Evolutionary conservation across 2,888 invertebrate genomes (phyloP).

Genomic region (Prosopocoilus inquinatus): DNA sequence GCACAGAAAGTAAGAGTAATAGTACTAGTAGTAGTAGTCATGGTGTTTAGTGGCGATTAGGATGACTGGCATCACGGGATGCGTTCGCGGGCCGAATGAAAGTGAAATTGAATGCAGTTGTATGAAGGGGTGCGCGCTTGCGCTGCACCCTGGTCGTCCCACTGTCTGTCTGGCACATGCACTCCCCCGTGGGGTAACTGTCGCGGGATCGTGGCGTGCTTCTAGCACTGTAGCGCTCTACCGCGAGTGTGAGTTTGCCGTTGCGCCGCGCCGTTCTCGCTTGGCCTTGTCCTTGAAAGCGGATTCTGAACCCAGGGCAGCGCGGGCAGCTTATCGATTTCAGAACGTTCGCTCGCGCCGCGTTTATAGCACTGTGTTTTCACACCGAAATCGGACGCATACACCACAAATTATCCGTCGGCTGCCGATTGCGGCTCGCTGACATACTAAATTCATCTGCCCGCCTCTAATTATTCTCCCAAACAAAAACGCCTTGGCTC

Average conservation of each 20-base stretch:
- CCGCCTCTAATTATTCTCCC: too few species aligned
- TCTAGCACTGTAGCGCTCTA: conserved; percentile 20
- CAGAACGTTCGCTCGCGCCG: conserved; percentile 34
- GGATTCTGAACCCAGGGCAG: conserved; percentile 49
- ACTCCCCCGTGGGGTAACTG: conserved; percentile 43
- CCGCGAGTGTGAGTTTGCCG: conserved; percentile 34
- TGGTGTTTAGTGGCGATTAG: conserved; percentile 1
- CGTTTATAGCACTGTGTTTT: conserved; percentile 22
- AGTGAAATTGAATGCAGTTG: conserved; percentile 51
- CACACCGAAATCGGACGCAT: conserved; percentile 23
- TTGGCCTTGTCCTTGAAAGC: conserved; percentile 61
- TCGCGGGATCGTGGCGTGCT: conserved; percentile 6
- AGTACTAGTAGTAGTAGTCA: conserved; percentile 23
- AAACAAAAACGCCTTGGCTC: too few species aligned
- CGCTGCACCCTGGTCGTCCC: conserved; percentile 44
- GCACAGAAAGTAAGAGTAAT: conserved; percentile 24
- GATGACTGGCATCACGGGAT: conserved; percentile 48
- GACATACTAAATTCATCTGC: too few species aligned
- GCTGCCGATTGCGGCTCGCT: not conserved
- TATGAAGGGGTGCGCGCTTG: conserved; percentile 30
- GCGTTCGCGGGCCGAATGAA: conserved; percentile 45
- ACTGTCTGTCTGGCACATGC: conserved; percentile 61
- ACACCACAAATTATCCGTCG: conserved; percentile 8
- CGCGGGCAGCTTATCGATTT: conserved; percentile 48
- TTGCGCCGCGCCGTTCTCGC: conserved; percentile 37